Conservation (phyloP, 1,140 invertebrate species). For the Drosophila sproati region DNA sequence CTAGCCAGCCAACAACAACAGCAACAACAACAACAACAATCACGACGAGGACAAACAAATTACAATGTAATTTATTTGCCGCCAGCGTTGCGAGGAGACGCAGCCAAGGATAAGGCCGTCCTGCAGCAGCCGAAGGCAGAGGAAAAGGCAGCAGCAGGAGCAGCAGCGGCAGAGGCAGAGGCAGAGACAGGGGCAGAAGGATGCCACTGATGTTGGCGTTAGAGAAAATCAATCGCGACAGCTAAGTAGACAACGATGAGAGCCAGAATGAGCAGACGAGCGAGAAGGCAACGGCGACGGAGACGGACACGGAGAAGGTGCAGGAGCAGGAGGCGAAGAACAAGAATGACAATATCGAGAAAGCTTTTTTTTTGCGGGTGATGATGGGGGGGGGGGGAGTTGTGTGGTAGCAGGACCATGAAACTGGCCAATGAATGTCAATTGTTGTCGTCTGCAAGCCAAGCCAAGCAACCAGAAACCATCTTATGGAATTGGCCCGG, state of each 20-base stretch:
- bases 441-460: constrained; percentile 64
- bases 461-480: constrained; percentile 39
- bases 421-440: constrained; percentile 82
- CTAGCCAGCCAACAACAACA: constrained; percentile 52
- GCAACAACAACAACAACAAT: constrained; percentile 38
- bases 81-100: constrained; percentile 47
- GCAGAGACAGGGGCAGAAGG: neutral
- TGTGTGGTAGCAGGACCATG: constrained; percentile 44
- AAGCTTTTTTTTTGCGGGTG: constrained; percentile 6
- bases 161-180: neutral
- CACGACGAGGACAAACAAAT: constrained; percentile 72
- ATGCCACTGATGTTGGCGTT: constrained; percentile 42
- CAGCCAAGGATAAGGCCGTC: constrained; percentile 14
- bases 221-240: constrained; percentile 77
- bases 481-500: constrained; percentile 15
- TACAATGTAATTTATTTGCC: constrained; percentile 84
- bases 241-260: constrained; percentile 60
- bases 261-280: constrained; percentile 41
- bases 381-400: neutral
- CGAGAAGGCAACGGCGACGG: constrained; percentile 12
- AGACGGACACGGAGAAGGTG: constrained; percentile 3
- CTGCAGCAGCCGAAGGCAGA: too few species aligned
- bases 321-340: neutral
- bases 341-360: constrained; percentile 24
- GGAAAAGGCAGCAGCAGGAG: neutral